Evolutionary conservation across 2,888 invertebrate species (phyloP).

Genomic region (Trachelus troglodyta): DNA sequence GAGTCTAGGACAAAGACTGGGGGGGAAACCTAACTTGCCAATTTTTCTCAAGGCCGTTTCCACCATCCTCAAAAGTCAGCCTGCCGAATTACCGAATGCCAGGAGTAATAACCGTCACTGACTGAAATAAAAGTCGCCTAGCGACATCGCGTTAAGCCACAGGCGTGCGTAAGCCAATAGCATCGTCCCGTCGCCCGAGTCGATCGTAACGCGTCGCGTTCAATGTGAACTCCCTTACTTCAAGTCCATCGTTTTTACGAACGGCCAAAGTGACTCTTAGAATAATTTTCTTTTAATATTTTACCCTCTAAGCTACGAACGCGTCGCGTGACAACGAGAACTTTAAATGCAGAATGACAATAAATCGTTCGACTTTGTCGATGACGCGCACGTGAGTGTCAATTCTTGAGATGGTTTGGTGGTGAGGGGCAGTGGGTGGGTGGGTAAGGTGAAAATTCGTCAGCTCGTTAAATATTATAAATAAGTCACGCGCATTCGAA

Average conservation of each 20-base stretch:
- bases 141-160: background rate
- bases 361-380: background rate
- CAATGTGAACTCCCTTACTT: too few relatives aligned
- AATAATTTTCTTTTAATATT: background rate
- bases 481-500: background rate
- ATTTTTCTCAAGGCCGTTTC: background rate
- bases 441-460: background rate
- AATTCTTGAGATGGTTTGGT: background rate
- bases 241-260: background rate
- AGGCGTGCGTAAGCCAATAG: background rate
- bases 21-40: background rate
- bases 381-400: background rate
- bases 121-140: background rate
- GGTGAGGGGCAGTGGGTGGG: background rate
- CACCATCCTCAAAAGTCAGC: background rate
- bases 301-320: background rate
- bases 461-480: background rate
- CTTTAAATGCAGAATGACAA: background rate
- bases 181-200: background rate
- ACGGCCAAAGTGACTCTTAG: background rate
- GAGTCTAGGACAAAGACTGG: too few relatives aligned
- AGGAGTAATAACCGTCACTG: background rate
- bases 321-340: background rate
- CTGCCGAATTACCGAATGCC: background rate
- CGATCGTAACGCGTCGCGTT: background rate